Base-by-base conservation (phyloP, 2,113 vertebrate genomes). In the Sceloporus tristichus region DNA sequence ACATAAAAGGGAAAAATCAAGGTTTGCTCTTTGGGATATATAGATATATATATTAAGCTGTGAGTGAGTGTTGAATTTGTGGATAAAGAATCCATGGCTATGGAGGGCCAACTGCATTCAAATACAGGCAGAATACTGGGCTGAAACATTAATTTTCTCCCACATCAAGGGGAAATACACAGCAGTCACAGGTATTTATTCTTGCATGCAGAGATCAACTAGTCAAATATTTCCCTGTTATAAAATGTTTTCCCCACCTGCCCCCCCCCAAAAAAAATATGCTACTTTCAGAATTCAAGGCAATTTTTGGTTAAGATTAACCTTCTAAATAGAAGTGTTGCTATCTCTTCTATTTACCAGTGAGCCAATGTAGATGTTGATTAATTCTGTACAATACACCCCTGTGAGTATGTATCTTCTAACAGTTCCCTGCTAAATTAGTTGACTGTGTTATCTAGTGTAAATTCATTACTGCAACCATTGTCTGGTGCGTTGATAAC, bases 401-500 rank as follows among this genome's bases (percentile, higher is more conserved):
- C 90, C 85, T 66, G 56, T 0, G 19, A 88, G 90, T 54, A 82
- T 38, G 54, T 34, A 79, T 83, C 89, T 86, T 85, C 79, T 66
- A 91, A 91, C 19, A 89, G 91, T 74, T 88, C 78, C 62, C 88
- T n/a, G 5, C 38, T 85, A 87, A 93, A 93, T 92, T 74, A 92
- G 71, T 76, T 89, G 92, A 95, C 92, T 92, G 87, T 29, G 84
- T 93, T 95, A 90, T 59, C 82, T 87, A 88, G 53, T 79, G 83
- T 86, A 79, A 93, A 91, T 91, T 91, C 38, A 90, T 91, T 94
- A 91, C 70, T 42, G 23, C 87, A 59, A 85, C 79, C 82, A 75
- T 88, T 56, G 68, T 66, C 0, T 48, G 68, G 27, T 82, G 81
- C 13, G 11, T 75, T 86, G 85, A 88, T 18, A 42, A 29, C 80